Percentiles rank a stretch among this genome's conserved stretches.
phyloP scores from a whole-genome alignment of 2,888 invertebrate genomes.

The Aquatica leii region DNA sequence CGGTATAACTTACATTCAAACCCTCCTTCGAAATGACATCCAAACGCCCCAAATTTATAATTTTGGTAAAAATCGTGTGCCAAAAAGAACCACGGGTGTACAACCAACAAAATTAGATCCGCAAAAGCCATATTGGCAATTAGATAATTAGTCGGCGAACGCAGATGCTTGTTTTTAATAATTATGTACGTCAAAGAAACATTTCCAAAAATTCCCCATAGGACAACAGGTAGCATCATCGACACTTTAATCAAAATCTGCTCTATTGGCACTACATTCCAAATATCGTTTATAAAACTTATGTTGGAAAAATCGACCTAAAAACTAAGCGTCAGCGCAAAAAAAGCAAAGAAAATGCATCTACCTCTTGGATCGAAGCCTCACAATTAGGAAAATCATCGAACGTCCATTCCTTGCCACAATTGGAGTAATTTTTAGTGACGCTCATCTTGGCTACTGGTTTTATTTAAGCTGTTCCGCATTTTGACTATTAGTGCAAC shows the following conservation, averaged over 20 bases:
- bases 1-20: conserved; percentile 70
- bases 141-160: conserved; percentile 75
- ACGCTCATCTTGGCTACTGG: not conserved
- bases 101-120: conserved; percentile 70
- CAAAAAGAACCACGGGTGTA: conserved; percentile 81
- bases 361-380: too few relatives aligned
- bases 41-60: conserved; percentile 75
- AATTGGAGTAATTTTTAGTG: not conserved
- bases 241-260: conserved; percentile 70
- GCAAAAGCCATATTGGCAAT: conserved; percentile 79
- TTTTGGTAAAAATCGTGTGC: conserved; percentile 79
- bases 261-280: conserved; percentile 67
- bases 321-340: too few relatives aligned
- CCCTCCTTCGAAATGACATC: conserved; percentile 81
- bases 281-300: conserved; percentile 70
- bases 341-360: too few relatives aligned
- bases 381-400: not conserved
- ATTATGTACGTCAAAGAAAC: conserved; percentile 71
- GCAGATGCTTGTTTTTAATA: conserved; percentile 67
- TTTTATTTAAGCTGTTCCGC: not conserved
- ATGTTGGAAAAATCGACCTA: conserved; percentile 51
- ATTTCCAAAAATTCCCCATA: conserved; percentile 74
- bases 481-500: not conserved
- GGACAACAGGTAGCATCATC: conserved; percentile 68
- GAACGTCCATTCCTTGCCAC: not conserved